Conservation (phyloP, 2,888 invertebrate genomes). For the Xanthorhoe designata region DNA sequence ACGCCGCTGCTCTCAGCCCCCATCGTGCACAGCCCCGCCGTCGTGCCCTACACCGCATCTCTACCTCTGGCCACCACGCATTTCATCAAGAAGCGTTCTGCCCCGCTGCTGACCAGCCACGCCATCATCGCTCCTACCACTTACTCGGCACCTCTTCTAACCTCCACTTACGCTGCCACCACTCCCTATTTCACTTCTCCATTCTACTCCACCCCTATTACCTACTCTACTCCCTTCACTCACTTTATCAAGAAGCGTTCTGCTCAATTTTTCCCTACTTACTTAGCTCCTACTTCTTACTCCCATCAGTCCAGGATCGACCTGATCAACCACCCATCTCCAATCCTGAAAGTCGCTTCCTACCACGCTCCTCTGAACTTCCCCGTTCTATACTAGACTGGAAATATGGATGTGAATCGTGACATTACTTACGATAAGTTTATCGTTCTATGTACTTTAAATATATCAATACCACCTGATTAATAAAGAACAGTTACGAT, state of each 20-base stretch:
- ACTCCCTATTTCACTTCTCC: conserved; percentile 49
- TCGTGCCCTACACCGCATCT: conserved; percentile 30
- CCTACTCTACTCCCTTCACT: conserved; percentile 56
- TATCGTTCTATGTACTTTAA: not conserved
- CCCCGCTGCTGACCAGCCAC: conserved; percentile 33
- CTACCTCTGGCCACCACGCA: conserved; percentile 45
- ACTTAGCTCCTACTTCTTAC: conserved; percentile 58
- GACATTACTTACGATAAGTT: conserved; percentile 1
- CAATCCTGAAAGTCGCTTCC: conserved; percentile 53
- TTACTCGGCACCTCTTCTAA: conserved; percentile 55
- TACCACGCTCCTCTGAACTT: conserved; percentile 51
- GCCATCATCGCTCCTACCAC: conserved; percentile 46
- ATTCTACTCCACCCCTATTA: conserved; percentile 55
- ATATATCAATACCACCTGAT: not conserved
- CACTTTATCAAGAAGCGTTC: conserved; percentile 70
- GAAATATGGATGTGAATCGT: conserved; percentile 5
- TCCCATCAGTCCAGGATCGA: conserved; percentile 63
- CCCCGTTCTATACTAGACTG: conserved; percentile 17
- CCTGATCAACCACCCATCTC: conserved; percentile 47
- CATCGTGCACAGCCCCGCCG: conserved; percentile 29
- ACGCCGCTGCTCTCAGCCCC: conserved; percentile 40
- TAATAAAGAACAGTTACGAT: conserved; percentile 11
- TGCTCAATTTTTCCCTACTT: conserved; percentile 51
- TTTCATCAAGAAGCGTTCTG: conserved; percentile 55
- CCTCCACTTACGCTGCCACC: conserved; percentile 57